These are phyloP conservation scores for Pangasius krempfi DNA, from an alignment of 2,797 vertebrate species.

Conservation along the genomic window DNA sequence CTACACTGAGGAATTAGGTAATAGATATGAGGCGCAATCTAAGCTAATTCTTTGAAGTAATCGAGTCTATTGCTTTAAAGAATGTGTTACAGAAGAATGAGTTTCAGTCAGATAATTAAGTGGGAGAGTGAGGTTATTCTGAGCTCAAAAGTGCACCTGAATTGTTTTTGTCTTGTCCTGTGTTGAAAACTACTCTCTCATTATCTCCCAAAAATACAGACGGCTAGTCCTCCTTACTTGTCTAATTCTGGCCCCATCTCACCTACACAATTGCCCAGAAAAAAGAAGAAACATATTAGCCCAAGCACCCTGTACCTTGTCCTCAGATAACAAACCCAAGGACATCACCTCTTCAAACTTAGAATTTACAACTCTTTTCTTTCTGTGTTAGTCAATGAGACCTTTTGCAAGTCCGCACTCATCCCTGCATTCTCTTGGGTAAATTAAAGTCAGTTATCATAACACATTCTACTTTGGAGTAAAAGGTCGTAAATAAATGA, in stretches of 20 bases:
- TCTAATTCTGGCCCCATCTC: conserved; percentile 36
- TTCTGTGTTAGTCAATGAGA: conserved; percentile 4
- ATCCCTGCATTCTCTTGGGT: background rate
- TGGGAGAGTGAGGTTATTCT: background rate
- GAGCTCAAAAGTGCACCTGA: background rate
- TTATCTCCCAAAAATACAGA: conserved; percentile 37
- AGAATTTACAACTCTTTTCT: background rate
- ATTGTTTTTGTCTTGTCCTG: conserved; percentile 3
- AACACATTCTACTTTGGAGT: background rate
- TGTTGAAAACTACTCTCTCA: conserved; percentile 21
- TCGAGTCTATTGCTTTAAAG: conserved; percentile 17
- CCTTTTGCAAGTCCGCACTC: background rate
- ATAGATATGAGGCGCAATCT: background rate
- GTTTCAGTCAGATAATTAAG: background rate
- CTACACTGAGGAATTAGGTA: background rate
- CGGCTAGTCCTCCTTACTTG: conserved; percentile 10
- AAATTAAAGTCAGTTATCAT: conserved; percentile 12
- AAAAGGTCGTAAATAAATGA: conserved; percentile 33
- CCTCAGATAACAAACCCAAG: background rate
- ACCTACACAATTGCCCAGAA: conserved; percentile 33
- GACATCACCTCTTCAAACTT: background rate
- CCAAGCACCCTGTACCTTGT: conserved; percentile 7
- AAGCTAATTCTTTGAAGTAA: conserved; percentile 6
- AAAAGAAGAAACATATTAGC: conserved; percentile 9
- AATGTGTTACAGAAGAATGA: conserved; percentile 9